Base-by-base conservation (phyloP, 30 jellyfish, hydroid and myxozoan species). In the Pelagia noctiluca region DNA sequence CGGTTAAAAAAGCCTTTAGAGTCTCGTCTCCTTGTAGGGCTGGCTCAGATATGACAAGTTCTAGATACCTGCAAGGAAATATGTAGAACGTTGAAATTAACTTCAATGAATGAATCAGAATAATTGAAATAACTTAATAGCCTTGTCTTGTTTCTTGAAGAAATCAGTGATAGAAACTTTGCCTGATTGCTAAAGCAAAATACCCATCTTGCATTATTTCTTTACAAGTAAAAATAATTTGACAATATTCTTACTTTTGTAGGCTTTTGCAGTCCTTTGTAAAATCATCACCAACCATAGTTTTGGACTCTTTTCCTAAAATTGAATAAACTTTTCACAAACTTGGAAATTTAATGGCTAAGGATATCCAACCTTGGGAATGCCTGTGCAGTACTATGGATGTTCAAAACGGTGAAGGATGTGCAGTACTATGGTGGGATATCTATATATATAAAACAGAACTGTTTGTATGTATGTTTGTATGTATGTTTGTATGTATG, bases 251-350 rank as follows among this genome's bases (percentile, higher is more conserved):
- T 35, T 78, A 92, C 98, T 76, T 92, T 38, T 86, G 91, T 49
- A 92, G 64, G 13, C 84, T 70, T 68, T 64, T 85, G 85, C 98
- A 92, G 53, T 92, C 98, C 50, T 80, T 83, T 19, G 68, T 2
- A 61, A 77, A 92, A 23, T 87, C 98, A 80, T 92, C 98, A 33
- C 94, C 98, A 30, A 42, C 61, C 88, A 85, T 69, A 1, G 95
- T 81, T 35, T 84, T 80, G 23, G 95, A 74, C 33, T 83, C 86
- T 60, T 83, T 83, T 25, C 90, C 90, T 80, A 11, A 13, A 75
- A 24, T n/a, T n/a, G n/a, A n/a, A n/a, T n/a, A n/a, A n/a, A n/a
- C n/a, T n/a, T n/a, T n/a, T n/a, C n/a, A n/a, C n/a, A n/a, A n/a
- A n/a, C n/a, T n/a, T n/a, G n/a, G n/a, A n/a, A n/a, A n/a, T n/a